phyloP scores from a whole-genome alignment of 2,797 vertebrate genomes.

The Myotis vivesi region DNA sequence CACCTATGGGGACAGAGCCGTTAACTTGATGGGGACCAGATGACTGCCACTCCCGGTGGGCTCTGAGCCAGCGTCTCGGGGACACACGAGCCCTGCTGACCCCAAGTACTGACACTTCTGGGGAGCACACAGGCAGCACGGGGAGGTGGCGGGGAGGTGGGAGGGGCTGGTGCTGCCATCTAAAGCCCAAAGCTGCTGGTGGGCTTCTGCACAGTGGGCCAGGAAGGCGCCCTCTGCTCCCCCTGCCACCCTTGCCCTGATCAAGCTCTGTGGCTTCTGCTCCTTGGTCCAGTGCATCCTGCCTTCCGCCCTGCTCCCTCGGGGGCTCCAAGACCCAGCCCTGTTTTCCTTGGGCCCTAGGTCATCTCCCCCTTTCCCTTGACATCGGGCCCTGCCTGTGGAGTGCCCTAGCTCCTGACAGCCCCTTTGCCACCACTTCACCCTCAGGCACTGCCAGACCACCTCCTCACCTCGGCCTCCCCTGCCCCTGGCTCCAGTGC shows the following conservation, averaged over 20 bases:
- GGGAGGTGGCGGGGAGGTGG: rapidly evolving
- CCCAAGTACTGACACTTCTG: not conserved
- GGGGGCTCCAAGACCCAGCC: not conserved
- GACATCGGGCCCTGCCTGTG: not conserved
- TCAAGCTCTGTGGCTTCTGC: not conserved
- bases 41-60: rapidly evolving
- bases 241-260: not conserved
- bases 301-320: not conserved
- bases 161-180: rapidly evolving
- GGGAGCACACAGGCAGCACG: not conserved
- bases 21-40: not conserved
- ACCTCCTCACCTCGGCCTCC: not conserved
- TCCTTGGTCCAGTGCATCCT: no score
- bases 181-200: not conserved
- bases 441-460: not conserved
- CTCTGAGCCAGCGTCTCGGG: not conserved
- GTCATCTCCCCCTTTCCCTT: not conserved
- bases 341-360: not conserved
- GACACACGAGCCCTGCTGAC: not conserved
- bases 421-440: not conserved
- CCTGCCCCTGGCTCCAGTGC: no score
- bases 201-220: not conserved
- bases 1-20: slow-evolving; percentile 79
- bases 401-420: not conserved
- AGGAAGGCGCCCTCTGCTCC: rapidly evolving